Base-by-base conservation (phyloP, 2,888 invertebrate species). In the Pyrgus malvae region DNA sequence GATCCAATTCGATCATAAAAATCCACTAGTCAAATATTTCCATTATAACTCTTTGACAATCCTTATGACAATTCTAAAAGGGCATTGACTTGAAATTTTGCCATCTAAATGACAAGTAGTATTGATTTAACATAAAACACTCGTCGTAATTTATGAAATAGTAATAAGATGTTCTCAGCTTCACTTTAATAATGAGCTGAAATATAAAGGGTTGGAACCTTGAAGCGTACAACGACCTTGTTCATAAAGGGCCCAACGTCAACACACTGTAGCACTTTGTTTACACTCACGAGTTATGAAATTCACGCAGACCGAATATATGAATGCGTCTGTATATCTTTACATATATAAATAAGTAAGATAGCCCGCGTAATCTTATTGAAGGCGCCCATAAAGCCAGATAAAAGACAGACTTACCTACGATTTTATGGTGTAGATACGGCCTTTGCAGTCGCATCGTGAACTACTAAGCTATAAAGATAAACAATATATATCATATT, bases 381-480 rank as follows among this genome's bases (percentile, higher is more conserved):
- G 44, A 45, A 38, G 51, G 45, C 44, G 11, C 35, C 50, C 42
- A 53, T 53, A 53, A 53, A 38, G 45, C 33, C 29, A 45, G 53
- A 53, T 53, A 45, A 51, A 51, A 53, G 44, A 31, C 38, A 45
- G 53, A 38, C 45, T 45, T 45, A 53, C 38, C 33, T 35, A 42
- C 50, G 50, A 50, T 50, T 50, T 50, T 50, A 50, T 50, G 33
- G 35, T 25, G 21, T 14, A 49, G 49, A 41, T 35, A 50, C 11
- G 19, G 17, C 41, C 33, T 50, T 35, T 41, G 31, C 1, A 23
- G 41, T 50, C 35, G n/a, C 12, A 50, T 12, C 42, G 11, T 25
- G 6, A 2, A 11, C 2, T 9, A 4, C 11, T 19, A 11, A 35
- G 17, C 23, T 21, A 16, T 17, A 42, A 17, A 12, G 33, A 42